phyloP scores from a whole-genome alignment of 2,888 invertebrate genomes.

The Diaprepes abbreviatus region DNA sequence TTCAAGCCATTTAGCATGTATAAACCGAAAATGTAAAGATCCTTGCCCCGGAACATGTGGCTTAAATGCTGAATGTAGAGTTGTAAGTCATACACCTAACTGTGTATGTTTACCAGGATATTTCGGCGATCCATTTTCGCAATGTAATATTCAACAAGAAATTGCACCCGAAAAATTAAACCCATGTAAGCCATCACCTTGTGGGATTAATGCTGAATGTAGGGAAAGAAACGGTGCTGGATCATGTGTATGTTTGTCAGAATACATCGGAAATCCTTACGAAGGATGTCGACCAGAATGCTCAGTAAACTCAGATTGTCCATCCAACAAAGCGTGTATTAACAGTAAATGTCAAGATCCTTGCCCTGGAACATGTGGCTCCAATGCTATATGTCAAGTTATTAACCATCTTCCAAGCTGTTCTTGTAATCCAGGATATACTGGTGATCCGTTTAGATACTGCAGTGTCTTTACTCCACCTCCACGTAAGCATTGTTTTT shows the following conservation, averaged over 20 bases:
- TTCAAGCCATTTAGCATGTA: slow-evolving; percentile 77
- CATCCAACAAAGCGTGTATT: slow-evolving; percentile 78
- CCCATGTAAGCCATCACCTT: slow-evolving; percentile 77
- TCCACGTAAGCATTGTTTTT: slow-evolving; percentile 54
- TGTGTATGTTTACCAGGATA: slow-evolving; percentile 72
- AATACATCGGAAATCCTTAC: slow-evolving; percentile 79
- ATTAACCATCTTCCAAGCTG: slow-evolving; percentile 84
- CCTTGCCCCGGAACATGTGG: slow-evolving; percentile 74
- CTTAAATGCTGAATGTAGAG: slow-evolving; percentile 70
- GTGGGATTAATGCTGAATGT: slow-evolving; percentile 76
- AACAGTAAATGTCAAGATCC: slow-evolving; percentile 81
- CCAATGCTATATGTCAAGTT: slow-evolving; percentile 81
- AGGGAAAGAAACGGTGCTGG: slow-evolving; percentile 75
- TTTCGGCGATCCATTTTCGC: slow-evolving; percentile 72
- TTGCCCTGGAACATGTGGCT: slow-evolving; percentile 81
- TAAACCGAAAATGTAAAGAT: slow-evolving; percentile 80
- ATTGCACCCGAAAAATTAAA: slow-evolving; percentile 65
- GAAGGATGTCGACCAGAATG: slow-evolving; percentile 83
- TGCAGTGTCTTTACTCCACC: slow-evolving; percentile 59
- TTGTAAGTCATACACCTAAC: slow-evolving; percentile 72
- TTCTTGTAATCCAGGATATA: slow-evolving; percentile 74
- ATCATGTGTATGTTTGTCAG: slow-evolving; percentile 76
- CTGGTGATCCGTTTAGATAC: slow-evolving; percentile 72
- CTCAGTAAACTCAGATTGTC: slow-evolving; percentile 79
- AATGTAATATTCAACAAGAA: slow-evolving; percentile 64